Conservation (phyloP, 1,140 invertebrate genomes). For the Drosophila chauvacae region DNA sequence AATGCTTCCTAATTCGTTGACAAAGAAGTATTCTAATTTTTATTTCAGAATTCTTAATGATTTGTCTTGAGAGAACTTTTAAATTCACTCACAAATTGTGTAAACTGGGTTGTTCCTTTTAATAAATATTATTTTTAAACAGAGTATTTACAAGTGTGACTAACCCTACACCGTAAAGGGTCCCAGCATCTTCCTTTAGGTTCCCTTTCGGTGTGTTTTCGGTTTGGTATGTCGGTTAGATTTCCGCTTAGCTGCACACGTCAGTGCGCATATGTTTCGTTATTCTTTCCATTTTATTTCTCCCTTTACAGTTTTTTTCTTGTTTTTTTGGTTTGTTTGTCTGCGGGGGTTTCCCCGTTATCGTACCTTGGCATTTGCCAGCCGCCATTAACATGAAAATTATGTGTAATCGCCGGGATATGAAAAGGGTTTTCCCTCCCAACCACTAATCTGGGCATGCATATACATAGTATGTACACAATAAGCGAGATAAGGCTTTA, state of each 20-base stretch:
- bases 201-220: slow-evolving; percentile 15
- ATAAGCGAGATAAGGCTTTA: slow-evolving; percentile 16
- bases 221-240: slow-evolving; percentile 43
- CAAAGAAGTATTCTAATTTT: too few relatives aligned
- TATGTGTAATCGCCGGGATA: slow-evolving; percentile 51
- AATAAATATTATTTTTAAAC: neutral
- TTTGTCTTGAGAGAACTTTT: neutral
- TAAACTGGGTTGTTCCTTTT: neutral
- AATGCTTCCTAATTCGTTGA: neutral
- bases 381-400: slow-evolving; percentile 59
- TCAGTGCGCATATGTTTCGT: slow-evolving; percentile 28
- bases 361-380: slow-evolving; percentile 54
- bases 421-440: slow-evolving; percentile 39
- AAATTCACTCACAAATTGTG: neutral
- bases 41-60: neutral
- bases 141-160: slow-evolving; percentile 6
- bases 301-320: neutral
- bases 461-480: neutral
- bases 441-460: slow-evolving; percentile 15
- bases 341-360: slow-evolving; percentile 18
- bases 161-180: too few relatives aligned
- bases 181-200: slow-evolving; percentile 8
- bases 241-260: slow-evolving; percentile 55
- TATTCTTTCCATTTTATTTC: slow-evolving; percentile 27
- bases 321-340: slow-evolving; percentile 19